These are phyloP conservation scores for Cladorhizidae sp. DNA, from an alignment of 37 sponge, comb jelly and placozoan species.

Conservation along the genomic window DNA sequence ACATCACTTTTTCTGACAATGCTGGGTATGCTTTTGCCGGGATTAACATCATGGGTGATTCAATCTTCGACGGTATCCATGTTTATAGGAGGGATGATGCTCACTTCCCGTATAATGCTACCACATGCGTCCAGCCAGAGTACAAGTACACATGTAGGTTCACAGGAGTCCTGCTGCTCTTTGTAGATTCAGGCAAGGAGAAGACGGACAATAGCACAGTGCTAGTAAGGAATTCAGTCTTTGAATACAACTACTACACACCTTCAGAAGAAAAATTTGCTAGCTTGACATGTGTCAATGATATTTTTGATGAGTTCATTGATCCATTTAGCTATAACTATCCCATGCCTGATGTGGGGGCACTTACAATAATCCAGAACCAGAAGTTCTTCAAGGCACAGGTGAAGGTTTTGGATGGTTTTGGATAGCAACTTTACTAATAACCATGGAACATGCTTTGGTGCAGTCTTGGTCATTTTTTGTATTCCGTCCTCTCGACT, in stretches of 20 bases:
- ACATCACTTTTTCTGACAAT: slow-evolving; percentile 2
- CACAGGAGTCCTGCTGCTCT: not conserved
- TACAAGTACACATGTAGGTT: not conserved
- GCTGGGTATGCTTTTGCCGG: slow-evolving; percentile 19
- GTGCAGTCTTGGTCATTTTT: not conserved
- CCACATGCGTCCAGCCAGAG: not conserved
- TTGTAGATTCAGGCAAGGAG: not conserved
- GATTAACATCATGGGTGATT: not conserved
- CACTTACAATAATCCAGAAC: not conserved
- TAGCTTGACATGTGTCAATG: not conserved
- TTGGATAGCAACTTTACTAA: not conserved
- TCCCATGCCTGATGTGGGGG: slow-evolving; percentile 12
- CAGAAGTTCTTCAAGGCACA: not conserved
- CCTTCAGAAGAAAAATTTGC: too few species aligned
- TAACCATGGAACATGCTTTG: slow-evolving; percentile 12
- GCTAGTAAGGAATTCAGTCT: not conserved
- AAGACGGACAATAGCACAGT: not conserved
- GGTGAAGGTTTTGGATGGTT: not conserved
- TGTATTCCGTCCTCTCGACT: not conserved
- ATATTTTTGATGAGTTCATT: not conserved
- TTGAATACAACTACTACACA: slow-evolving; percentile 7
- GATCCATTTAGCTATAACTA: not conserved
- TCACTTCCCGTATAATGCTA: not conserved
- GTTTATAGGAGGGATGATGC: not conserved
- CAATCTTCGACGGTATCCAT: not conserved